phyloP scores from a whole-genome alignment of 1,140 invertebrate genomes.

The Calliopsis andreniformis region DNA sequence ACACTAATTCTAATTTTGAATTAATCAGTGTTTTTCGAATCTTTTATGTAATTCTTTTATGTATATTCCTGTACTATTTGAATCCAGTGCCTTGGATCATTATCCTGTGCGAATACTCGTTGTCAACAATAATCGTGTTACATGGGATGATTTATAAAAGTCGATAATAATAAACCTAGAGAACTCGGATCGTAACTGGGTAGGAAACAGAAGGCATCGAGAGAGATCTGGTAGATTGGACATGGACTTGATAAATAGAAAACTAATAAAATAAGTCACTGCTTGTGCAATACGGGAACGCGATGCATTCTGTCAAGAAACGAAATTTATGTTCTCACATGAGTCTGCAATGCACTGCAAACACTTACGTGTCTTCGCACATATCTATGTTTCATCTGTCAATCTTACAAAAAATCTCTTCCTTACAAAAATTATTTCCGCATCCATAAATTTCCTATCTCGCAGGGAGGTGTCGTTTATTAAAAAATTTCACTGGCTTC shows the following conservation, averaged over 20 bases:
- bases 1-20: no score
- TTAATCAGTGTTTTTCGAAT: no score
- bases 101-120: no score
- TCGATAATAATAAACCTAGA: neutral
- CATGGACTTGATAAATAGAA: slow-evolving; percentile 15
- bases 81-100: no score
- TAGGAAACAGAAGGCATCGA: neutral
- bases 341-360: neutral
- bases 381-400: slow-evolving; percentile 1
- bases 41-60: no score
- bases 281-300: neutral
- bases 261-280: slow-evolving; percentile 19
- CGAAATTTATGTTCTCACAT: neutral
- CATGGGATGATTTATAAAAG: neutral
- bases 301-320: slow-evolving; percentile 12
- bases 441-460: neutral
- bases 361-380: neutral
- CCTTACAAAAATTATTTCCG: neutral
- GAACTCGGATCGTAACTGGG: neutral
- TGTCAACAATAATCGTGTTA: no score
- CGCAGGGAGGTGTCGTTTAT: slow-evolving; percentile 1
- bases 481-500: slow-evolving; percentile 10
- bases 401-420: neutral
- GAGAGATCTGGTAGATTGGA: neutral
- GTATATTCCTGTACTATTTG: no score